Conservation (phyloP, 1,140 invertebrate genomes). For the Cryptotermes secundus region DNA sequence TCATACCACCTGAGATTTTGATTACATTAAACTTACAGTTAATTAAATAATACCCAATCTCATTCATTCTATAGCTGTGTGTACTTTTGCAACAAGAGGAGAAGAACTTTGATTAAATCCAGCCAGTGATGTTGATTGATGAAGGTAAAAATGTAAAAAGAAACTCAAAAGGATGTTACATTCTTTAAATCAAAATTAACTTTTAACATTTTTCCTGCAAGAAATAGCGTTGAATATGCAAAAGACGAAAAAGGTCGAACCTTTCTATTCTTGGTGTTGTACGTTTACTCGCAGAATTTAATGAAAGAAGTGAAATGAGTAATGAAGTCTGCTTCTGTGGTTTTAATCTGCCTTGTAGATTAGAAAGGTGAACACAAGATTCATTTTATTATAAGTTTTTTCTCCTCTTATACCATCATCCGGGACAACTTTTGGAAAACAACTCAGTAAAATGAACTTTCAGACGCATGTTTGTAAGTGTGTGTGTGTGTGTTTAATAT, state of each 20-base stretch:
- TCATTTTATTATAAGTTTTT: not conserved
- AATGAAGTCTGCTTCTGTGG: not conserved
- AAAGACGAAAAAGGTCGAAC: not conserved
- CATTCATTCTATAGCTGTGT: not conserved
- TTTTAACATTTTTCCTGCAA: not conserved
- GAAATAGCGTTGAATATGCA: not conserved
- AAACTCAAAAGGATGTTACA: not conserved
- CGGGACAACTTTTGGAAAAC: not conserved
- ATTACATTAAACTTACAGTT: not conserved
- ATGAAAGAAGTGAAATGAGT: constrained; percentile 19
- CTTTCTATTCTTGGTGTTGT: not conserved
- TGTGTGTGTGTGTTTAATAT: not conserved
- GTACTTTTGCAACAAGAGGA: not conserved
- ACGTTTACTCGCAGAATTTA: constrained; percentile 17
- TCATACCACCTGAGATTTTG: not conserved
- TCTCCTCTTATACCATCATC: not conserved
- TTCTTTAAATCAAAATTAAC: not conserved
- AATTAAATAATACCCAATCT: not conserved
- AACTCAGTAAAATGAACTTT: not conserved
- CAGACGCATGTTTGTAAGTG: not conserved
- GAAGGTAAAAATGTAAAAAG: not conserved
- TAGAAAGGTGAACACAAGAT: constrained; percentile 12
- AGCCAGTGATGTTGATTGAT: constrained; percentile 9
- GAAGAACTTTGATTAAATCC: not conserved
- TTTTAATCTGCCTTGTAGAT: constrained; percentile 17